A percentile compares a stretch with the other conserved stretches of the same genome.
Evolutionary conservation across 35 echinoderm and acorn worm species (phyloP).

Genomic region (Apostichopus japonicus): DNA sequence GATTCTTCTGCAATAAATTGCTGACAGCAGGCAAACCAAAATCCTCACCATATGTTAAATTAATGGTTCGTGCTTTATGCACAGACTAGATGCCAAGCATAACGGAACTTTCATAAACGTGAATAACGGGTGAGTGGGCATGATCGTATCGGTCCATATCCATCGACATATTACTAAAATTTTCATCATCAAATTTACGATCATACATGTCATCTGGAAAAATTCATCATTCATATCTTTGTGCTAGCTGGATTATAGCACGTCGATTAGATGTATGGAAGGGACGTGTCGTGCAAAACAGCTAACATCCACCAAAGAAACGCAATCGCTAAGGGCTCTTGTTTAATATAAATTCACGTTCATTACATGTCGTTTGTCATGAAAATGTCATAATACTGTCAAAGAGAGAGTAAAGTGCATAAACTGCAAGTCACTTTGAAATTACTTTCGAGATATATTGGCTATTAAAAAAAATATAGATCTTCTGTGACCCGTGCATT

Average conservation of each 20-base stretch:
- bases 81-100: conserved; percentile 7
- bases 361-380: background rate
- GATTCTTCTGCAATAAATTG: too few species aligned
- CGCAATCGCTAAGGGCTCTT: background rate
- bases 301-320: background rate
- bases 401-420: too few species aligned
- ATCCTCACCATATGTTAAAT: conserved; percentile 23
- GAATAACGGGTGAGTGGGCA: too few species aligned
- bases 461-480: too few species aligned
- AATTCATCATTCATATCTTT: conserved; percentile 9
- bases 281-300: background rate
- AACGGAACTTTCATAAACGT: background rate
- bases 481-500: too few species aligned
- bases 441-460: too few species aligned
- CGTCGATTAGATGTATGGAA: conserved; percentile 31
- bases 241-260: background rate
- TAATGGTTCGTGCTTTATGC: background rate
- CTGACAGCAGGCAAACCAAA: background rate
- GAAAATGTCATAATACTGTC: background rate
- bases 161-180: background rate
- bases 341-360: background rate
- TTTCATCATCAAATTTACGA: conserved; percentile 32
- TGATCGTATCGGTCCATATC: too few species aligned
- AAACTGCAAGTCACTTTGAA: too few species aligned
- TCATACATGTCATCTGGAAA: conserved; percentile 14